A percentile compares a stretch with the other conserved stretches of the same genome.
Evolutionary conservation across 1,140 invertebrate species (phyloP).

Genomic region (Chymomyza costata): DNA sequence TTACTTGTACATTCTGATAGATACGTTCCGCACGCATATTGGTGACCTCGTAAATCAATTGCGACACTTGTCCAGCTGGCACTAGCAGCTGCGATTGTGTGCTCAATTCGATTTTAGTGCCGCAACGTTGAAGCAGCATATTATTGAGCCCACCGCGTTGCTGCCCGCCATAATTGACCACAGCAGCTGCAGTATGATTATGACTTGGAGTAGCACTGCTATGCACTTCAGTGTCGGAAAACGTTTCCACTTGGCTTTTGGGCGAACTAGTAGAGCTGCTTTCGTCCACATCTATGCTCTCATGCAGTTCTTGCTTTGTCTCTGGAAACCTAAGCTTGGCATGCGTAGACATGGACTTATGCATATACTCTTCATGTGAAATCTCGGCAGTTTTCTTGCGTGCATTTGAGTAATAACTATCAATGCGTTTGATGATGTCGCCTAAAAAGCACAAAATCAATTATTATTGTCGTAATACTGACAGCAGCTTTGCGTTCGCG

Average conservation of each 20-base stretch:
- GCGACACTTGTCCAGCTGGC: constrained; percentile 48
- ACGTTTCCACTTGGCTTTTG: constrained; percentile 64
- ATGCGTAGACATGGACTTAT: too few relatives aligned
- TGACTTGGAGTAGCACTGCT: constrained; percentile 17
- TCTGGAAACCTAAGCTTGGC: constrained; percentile 53
- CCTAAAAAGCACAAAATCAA: constrained; percentile 22
- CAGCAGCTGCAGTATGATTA: constrained; percentile 49
- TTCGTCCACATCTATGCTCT: constrained; percentile 30
- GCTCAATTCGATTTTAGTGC: constrained; percentile 68
- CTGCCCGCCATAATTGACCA: constrained; percentile 12
- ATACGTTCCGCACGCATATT: constrained; percentile 77
- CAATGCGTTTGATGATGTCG: constrained; percentile 67
- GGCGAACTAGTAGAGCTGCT: too few relatives aligned
- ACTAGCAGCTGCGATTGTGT: constrained; percentile 64
- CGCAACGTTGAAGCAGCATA: constrained; percentile 55
- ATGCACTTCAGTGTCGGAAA: constrained; percentile 60
- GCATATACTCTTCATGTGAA: not conserved
- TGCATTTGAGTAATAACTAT: constrained; percentile 50
- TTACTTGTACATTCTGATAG: constrained; percentile 77
- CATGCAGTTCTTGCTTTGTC: constrained; percentile 34
- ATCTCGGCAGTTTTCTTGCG: not conserved
- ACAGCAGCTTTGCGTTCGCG: constrained; percentile 37
- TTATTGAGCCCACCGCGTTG: constrained; percentile 36
- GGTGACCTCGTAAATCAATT: constrained; percentile 78
- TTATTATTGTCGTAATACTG: not conserved